These are phyloP conservation scores for Caracal caracal DNA, from an alignment of 2,113 vertebrate genomes.

Conservation along the genomic window DNA sequence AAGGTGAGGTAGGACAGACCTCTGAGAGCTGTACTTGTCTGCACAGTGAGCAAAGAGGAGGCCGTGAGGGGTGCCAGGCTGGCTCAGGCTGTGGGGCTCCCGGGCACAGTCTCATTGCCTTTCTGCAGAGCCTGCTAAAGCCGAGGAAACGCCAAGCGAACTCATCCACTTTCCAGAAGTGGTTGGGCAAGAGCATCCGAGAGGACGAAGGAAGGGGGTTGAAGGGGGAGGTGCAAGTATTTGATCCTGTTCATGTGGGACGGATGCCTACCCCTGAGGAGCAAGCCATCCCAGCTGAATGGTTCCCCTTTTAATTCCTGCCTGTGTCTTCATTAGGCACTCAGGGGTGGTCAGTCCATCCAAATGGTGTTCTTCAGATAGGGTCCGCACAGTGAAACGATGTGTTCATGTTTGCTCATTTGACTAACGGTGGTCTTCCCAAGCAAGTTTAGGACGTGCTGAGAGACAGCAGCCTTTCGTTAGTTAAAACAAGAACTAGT, in stretches of 20 bases:
- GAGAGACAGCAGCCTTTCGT: background rate
- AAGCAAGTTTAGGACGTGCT: background rate
- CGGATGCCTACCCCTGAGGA: background rate
- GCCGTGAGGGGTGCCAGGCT: background rate
- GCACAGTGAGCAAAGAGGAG: background rate
- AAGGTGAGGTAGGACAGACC: background rate
- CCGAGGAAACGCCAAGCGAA: background rate
- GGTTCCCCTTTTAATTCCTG: background rate
- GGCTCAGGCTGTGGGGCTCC: background rate
- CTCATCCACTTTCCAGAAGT: background rate
- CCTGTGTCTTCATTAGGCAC: background rate
- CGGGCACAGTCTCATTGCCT: background rate
- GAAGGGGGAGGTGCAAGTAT: background rate
- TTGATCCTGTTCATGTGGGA: background rate
- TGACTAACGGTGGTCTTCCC: constrained; percentile 10
- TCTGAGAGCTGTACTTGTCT: background rate
- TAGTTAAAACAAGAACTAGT: constrained; percentile 9
- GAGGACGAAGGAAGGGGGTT: background rate
- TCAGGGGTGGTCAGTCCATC: background rate
- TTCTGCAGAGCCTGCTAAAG: background rate
- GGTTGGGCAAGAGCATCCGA: background rate
- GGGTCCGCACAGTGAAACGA: background rate
- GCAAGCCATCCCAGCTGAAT: background rate
- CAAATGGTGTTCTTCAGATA: background rate
- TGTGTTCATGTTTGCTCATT: background rate